Conservation (phyloP, 2,888 invertebrate genomes). For the Dioctria linearis region DNA sequence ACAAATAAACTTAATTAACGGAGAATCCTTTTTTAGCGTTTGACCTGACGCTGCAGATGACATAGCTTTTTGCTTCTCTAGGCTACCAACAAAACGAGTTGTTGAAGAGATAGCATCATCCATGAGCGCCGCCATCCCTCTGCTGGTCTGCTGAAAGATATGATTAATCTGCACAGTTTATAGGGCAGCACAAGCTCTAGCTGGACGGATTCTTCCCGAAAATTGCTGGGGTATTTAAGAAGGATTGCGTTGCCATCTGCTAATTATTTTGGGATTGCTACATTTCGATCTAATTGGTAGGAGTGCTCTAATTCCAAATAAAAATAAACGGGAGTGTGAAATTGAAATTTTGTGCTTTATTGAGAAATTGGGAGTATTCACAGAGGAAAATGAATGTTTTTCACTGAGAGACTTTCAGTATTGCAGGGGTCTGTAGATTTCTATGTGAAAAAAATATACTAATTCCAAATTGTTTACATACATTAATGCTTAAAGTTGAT, state of each 20-base stretch:
- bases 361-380: too few species aligned
- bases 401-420: too few species aligned
- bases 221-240: constrained; percentile 13
- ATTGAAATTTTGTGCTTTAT: too few species aligned
- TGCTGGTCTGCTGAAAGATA: constrained; percentile 8
- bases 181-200: constrained; percentile 14
- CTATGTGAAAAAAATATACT: too few species aligned
- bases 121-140: neutral
- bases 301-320: too few species aligned
- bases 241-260: constrained; percentile 26
- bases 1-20: constrained; percentile 50
- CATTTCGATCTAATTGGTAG: constrained; percentile 22
- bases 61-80: constrained; percentile 14
- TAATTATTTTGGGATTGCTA: constrained; percentile 42
- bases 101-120: constrained; percentile 5
- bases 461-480: too few species aligned
- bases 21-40: constrained; percentile 34
- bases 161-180: constrained; percentile 45
- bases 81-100: neutral
- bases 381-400: too few species aligned
- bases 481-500: too few species aligned
- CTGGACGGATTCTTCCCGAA: constrained; percentile 22
- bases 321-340: too few species aligned
- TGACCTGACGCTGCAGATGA: constrained; percentile 38
- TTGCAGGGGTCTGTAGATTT: too few species aligned